Base-by-base conservation (phyloP, 2,888 invertebrate species). In the Acronicta psi region DNA sequence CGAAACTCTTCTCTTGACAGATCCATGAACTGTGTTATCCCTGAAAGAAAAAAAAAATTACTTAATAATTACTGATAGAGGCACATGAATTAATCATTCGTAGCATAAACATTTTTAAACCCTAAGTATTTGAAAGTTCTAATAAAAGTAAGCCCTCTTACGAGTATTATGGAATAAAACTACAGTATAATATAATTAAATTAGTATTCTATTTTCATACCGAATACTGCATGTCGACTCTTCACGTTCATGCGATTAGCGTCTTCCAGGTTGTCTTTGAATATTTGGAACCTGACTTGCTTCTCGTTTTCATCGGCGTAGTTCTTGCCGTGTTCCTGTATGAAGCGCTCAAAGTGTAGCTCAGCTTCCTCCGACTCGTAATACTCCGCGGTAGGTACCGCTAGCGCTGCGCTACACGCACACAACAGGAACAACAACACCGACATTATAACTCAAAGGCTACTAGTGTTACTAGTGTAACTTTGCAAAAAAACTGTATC, bases 11-110 rank as follows among this genome's bases (percentile, higher is more conserved):
- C 34, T 0, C 0, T 3, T 5, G 45, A 14, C 11, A 61, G 0
- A 36, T 72, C 71, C 13, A 43, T 11, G 44, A 73, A 73, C 16
- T 45, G 17, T 3, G 69, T 73, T 40, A 72, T 38, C 23, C 56
- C 71, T 72, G 42, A 18, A 64, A 51, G 0, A 17, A 59, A 36
- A 9, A 10, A 0, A 2, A n/a, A 34, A 14, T 10, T 3, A 7
- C 7, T 23, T 7, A 23, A 7, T 4, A 23, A 1, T 6, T 7
- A 4, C 7, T 23, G 23, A 7, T 23, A 1, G 1, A 23, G 23
- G 1, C 23, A 23, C 7, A 23, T 23, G 7, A 23, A 7, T 23
- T 23, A 1, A 3, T 6, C 7, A 3, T 6, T 23, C 7, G 4
- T 23, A 23, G 7, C 23, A 7, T 23, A 23, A 23, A 23, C 7